Evolutionary conservation across 1,140 invertebrate genomes (phyloP).

Genomic region (Drosophila setifemur): DNA sequence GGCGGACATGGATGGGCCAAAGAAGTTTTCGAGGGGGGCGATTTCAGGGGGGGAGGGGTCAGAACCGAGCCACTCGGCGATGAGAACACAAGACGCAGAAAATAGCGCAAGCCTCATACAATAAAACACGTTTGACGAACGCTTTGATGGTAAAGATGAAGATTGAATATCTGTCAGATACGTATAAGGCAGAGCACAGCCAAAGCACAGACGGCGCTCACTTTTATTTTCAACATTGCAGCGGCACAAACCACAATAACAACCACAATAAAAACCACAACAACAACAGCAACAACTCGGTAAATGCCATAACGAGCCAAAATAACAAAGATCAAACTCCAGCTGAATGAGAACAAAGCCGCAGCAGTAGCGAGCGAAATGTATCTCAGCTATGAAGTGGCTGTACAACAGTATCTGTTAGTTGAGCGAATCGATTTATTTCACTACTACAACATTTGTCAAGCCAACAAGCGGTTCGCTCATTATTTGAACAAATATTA

Average conservation of each 20-base stretch:
- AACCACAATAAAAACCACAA: constrained; percentile 37
- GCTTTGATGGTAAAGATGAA: constrained; percentile 70
- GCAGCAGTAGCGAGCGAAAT: constrained; percentile 3
- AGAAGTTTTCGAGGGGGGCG: neutral
- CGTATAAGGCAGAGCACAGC: constrained; percentile 14
- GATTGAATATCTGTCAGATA: constrained; percentile 76
- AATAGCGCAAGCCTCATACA: constrained; percentile 62
- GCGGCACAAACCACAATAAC: constrained; percentile 44
- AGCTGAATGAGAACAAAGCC: constrained; percentile 41
- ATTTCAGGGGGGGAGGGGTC: neutral
- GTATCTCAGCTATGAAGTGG: constrained; percentile 10
- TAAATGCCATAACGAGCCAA: constrained; percentile 58
- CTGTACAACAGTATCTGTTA: constrained; percentile 4
- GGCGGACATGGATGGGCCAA: neutral
- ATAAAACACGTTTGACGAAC: constrained; percentile 75
- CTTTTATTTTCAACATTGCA: constrained; percentile 71
- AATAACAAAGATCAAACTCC: constrained; percentile 70
- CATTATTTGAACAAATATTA: constrained; percentile 41
- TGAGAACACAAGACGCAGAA: constrained; percentile 30
- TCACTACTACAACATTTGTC: constrained; percentile 10
- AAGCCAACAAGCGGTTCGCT: constrained; percentile 8
- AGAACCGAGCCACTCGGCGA: constrained; percentile 41
- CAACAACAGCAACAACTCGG: constrained; percentile 4
- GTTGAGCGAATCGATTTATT: constrained; percentile 18
- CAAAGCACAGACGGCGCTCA: constrained; percentile 47